These are phyloP conservation scores for Bilobella aurantiaca DNA, from an alignment of 1,140 invertebrate species.

Conservation along the genomic window DNA sequence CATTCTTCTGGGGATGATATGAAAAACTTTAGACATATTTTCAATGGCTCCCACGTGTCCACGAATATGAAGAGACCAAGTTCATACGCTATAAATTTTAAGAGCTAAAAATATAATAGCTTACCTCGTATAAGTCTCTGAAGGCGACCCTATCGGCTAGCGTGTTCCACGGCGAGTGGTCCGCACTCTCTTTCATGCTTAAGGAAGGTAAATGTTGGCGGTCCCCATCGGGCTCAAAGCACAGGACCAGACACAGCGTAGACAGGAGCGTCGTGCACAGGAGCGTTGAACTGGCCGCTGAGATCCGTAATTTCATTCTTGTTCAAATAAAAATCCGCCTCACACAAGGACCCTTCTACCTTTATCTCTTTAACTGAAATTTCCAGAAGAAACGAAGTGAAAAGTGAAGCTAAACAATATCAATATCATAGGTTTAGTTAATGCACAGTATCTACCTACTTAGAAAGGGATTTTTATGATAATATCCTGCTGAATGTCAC, in stretches of 20 bases:
- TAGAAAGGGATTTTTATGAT: no score
- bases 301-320: no score
- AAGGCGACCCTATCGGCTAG: slow-evolving; percentile 13
- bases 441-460: no score
- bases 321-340: no score
- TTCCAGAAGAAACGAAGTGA: no score
- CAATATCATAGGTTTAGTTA: no score
- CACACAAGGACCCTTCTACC: no score
- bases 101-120: not conserved
- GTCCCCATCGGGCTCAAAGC: slow-evolving; percentile 13
- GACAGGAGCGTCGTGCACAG: no score
- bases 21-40: slow-evolving; percentile 2
- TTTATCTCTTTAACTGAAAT: no score
- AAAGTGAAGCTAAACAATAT: no score
- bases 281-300: no score
- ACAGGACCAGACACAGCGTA: slow-evolving; percentile 17
- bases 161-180: slow-evolving; percentile 9
- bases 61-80: not conserved
- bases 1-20: not conserved
- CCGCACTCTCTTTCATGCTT: slow-evolving; percentile 3
- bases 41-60: not conserved
- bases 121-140: slow-evolving; percentile 19
- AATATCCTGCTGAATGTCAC: no score
- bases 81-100: not conserved
- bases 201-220: not conserved